Evolutionary conservation across 2,888 invertebrate genomes (phyloP).

Genomic region (Candidula unifasciata): DNA sequence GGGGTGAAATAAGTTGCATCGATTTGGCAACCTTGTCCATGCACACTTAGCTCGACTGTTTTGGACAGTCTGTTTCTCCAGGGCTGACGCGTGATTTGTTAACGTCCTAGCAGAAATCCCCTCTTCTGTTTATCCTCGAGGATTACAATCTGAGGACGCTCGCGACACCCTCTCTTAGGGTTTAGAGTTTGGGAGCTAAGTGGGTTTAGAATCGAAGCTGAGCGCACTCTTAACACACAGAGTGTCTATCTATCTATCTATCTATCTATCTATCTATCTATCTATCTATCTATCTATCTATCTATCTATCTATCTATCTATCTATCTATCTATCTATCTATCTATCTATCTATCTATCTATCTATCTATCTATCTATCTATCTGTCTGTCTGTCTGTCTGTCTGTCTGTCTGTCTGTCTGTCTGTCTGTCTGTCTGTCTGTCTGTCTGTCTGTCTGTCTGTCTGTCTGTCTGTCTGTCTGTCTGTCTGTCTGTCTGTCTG

Average conservation of each 20-base stretch:
- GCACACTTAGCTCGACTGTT: conserved; percentile 4
- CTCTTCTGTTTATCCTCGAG: neutral
- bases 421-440: no score
- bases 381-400: conserved; percentile 3
- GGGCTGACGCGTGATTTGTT: neutral
- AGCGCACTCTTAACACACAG: no score
- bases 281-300: neutral
- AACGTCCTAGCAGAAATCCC: neutral
- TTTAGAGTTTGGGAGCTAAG: no score
- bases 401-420: no score
- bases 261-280: conserved; percentile 7
- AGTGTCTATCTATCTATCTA: no score
- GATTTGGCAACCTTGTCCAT: conserved; percentile 8
- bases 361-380: conserved; percentile 19
- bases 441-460: neutral
- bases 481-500: neutral
- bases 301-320: conserved; percentile 2
- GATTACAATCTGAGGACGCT: neutral
- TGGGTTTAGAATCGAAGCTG: no score
- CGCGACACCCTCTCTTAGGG: no score
- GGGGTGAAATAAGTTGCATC: neutral
- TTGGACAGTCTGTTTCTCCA: neutral
- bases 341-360: conserved; percentile 5
- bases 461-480: neutral
- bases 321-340: conserved; percentile 10